Evolutionary conservation across 2,113 vertebrate genomes (phyloP), one percentile per base, ranked within the genome.

Genomic region (Chamaea fasciata): DNA sequence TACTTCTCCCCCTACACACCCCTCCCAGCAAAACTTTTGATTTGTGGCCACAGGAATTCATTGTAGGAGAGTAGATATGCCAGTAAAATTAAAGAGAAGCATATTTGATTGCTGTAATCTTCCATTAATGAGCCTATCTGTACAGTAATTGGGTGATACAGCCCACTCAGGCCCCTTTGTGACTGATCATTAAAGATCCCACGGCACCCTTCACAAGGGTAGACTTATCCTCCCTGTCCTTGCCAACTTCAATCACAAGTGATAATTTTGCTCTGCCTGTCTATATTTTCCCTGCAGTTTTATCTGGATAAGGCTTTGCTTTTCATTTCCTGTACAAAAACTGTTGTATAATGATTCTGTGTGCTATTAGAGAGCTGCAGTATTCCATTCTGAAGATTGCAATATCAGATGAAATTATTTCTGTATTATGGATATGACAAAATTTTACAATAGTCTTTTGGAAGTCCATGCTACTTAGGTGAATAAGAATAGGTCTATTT

Each of bases 181-280:
- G 67, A 30, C 4, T 68, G 78, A 95, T 85, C 59, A 53, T 87
- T 96, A 85, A 82, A 83, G 90, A 83, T 85, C 59, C 60, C 63
- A 37, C 41, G 23, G 37, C n/a, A 78, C 23, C 87, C 46, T 87
- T 87, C 69, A 68, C 31, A 56, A 56, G 14, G 13, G 20, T 21
- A 60, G 68, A 39, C 64, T 92, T 89, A 84, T 47, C 47, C 33
- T 93, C 31, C 35, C 41, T 42, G 59, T 52, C 71, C 80, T 95
- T 95, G 73, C 76, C 91, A 95, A 92, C 89, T 91, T 80, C 88
- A 90, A 77, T 68, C 73, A 60, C 39, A 64, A 90, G 33, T 26
- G 64, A 92, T 94, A 76, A 86, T 97, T 96, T 94, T 82, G 31
- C 84, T 69, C 73, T 83, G 52, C 73, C 88, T 89, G 89, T 92